Evolutionary conservation across 2,888 invertebrate genomes (phyloP), one percentile per base, ranked within the genome.

Genomic region (Acanthosoma haemorrhoidale): DNA sequence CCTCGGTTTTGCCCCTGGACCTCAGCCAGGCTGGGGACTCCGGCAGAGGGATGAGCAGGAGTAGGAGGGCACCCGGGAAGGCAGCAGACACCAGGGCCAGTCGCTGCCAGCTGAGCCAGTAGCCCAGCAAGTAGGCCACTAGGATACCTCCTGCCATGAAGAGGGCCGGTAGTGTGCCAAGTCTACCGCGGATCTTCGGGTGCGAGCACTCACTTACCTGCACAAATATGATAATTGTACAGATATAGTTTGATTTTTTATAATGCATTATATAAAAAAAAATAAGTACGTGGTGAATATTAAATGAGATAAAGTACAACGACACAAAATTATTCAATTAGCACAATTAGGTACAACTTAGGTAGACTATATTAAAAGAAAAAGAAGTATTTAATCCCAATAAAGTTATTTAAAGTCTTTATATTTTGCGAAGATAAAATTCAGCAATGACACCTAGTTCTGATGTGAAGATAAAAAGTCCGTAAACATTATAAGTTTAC

Each of bases 131-230:
- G 76, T 88, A 88, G 0, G 85, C 83, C 29, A 84, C 75, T 15
- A 88, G 80, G 73, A 88, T 86, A 2, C 88, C 88, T 13, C 85
- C 75, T 0, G 87, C 86, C 81, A 88, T 85, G 66, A 84, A 84
- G 15, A 88, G 80, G n/a, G 87, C 85, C 2, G 87, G 86, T 60
- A 87, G 80, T 0, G 87, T 85, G 0, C 88, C 88, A 18, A 88
- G 79, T 9, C 85, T 80, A 1, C 88, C 88, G 13, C 88, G 83
- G 68, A 86, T 83, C 74, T 85, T 83, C 0, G 86, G 84, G 68
- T 86, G 84, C 6, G 87, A 84, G 76, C 87, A 86, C 77, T 88
- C 88, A 75, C 84, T 84, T 68, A 85, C 84, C 85, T 85, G 76
- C 2, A n/a, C n/a, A n/a, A 79, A 74, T 25, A 21, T 63, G 9